Evolutionary conservation across 2,797 vertebrate species (phyloP).

Genomic region (Momotus momota): DNA sequence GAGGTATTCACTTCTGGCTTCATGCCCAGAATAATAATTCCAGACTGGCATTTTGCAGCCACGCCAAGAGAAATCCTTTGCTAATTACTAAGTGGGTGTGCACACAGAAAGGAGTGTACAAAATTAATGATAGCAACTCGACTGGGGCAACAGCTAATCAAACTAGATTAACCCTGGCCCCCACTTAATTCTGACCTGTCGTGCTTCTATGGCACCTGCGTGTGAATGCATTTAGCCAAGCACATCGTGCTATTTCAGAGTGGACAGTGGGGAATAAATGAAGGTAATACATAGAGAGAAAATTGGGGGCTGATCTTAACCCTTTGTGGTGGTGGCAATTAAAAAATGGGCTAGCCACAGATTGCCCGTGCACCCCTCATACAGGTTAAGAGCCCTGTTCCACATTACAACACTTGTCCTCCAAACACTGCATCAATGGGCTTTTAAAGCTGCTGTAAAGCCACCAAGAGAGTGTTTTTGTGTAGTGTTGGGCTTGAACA

Average conservation of each 20-base stretch:
- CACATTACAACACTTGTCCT: background rate
- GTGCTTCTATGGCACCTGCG: background rate
- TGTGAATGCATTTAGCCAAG: background rate
- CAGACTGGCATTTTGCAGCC: background rate
- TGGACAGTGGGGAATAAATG: background rate
- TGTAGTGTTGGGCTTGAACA: background rate
- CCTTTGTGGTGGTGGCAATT: background rate
- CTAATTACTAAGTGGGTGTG: background rate
- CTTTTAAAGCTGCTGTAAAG: background rate
- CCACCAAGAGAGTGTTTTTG: background rate
- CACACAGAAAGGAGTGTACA: background rate
- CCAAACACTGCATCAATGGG: background rate
- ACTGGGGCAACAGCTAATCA: background rate
- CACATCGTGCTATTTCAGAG: background rate
- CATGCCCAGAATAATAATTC: background rate
- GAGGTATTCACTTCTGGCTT: background rate
- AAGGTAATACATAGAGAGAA: background rate
- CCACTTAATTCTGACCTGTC: slow-evolving; percentile 17
- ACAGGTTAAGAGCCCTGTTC: background rate
- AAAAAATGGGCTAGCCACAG: background rate
- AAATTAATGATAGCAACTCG: background rate
- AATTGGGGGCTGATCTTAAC: background rate
- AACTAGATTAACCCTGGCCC: background rate
- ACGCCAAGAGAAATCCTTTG: background rate
- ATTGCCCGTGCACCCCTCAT: background rate